phyloP scores from a whole-genome alignment of 2,113 vertebrate genomes.

The Piaya cayana region DNA sequence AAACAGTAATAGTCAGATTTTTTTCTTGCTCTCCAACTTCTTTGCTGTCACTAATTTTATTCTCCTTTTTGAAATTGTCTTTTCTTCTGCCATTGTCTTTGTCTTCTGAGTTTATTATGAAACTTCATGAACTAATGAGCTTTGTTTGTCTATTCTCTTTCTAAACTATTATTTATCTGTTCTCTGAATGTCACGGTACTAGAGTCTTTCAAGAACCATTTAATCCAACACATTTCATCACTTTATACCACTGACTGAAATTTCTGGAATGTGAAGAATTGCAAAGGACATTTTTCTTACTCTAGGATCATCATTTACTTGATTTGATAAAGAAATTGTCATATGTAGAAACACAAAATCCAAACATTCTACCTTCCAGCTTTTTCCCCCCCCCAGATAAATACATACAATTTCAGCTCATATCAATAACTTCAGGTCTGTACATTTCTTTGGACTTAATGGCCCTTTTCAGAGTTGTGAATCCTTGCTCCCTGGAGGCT shows the following conservation, averaged over 20 bases:
- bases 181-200: neutral
- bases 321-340: neutral
- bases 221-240: neutral
- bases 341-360: neutral
- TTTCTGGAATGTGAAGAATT: neutral
- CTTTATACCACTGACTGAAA: neutral
- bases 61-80: neutral
- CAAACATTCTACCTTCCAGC: neutral
- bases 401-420: neutral
- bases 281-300: neutral
- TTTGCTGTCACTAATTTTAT: neutral
- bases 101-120: neutral
- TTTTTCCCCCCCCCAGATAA: neutral
- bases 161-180: neutral
- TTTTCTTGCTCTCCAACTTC: neutral
- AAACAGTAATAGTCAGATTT: neutral
- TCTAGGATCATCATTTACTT: neutral
- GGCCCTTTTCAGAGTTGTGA: neutral
- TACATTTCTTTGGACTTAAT: slow-evolving; percentile 18
- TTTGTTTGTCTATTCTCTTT: neutral
- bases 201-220: neutral
- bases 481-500: neutral
- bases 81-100: neutral
- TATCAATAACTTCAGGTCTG: neutral
- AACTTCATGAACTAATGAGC: neutral